A percentile compares a stretch with the other conserved stretches of the same genome.
Conservation (phyloP, 2,888 invertebrate species). For the Platycnemis pennipes region DNA sequence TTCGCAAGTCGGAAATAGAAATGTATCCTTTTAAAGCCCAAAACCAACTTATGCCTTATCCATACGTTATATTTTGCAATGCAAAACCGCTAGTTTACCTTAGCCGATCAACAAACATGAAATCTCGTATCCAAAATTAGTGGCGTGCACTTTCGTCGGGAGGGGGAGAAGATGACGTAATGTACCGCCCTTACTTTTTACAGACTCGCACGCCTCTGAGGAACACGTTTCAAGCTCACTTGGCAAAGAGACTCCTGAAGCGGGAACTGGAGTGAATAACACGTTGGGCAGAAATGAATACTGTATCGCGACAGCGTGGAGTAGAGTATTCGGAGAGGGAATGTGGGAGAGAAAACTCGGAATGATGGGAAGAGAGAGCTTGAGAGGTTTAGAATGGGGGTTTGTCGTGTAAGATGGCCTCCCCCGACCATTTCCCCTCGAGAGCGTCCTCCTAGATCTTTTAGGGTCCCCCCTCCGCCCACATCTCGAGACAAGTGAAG, state of each 20-base stretch:
- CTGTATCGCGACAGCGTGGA: background rate
- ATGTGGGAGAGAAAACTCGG: background rate
- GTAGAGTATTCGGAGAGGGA: background rate
- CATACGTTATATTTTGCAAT: no score
- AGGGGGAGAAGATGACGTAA: background rate
- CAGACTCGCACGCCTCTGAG: background rate
- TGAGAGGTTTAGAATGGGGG: background rate
- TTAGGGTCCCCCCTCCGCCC: background rate
- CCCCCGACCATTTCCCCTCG: background rate
- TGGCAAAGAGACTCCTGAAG: background rate
- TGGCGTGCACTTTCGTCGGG: background rate
- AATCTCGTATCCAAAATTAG: background rate
- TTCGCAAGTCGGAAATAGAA: no score
- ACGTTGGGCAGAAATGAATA: background rate
- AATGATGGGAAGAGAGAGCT: background rate
- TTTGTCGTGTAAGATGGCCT: background rate
- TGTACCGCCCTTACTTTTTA: background rate
- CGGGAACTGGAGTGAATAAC: background rate
- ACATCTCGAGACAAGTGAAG: no score
- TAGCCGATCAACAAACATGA: background rate
- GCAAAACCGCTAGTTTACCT: no score
- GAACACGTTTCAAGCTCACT: background rate
- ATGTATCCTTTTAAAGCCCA: no score
- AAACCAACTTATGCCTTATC: no score
- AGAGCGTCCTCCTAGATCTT: background rate